Conservation (phyloP, 1,140 invertebrate genomes). For the Penaeus indicus region DNA sequence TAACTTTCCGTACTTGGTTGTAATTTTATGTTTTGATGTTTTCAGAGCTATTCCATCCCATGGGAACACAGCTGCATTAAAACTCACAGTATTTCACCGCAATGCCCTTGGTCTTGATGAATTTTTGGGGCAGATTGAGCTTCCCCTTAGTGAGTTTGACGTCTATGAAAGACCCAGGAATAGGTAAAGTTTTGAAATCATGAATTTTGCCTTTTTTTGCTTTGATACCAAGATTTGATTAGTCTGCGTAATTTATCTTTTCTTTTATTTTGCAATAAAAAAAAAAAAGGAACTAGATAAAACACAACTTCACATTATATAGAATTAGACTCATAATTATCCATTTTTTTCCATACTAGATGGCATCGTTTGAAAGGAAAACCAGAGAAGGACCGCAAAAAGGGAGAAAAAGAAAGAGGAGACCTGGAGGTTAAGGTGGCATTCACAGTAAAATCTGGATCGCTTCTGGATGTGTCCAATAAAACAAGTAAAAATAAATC, state of each 20-base stretch:
- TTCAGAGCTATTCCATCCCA: constrained; percentile 83
- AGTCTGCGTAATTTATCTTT: background rate
- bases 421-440: constrained; percentile 89
- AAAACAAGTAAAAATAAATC: constrained; percentile 57
- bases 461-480: constrained; percentile 72
- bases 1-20: background rate
- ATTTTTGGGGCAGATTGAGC: constrained; percentile 86
- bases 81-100: constrained; percentile 87
- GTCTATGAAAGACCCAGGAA: constrained; percentile 90
- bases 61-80: constrained; percentile 88
- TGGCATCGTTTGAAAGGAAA: constrained; percentile 78
- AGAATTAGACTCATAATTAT: too few relatives aligned
- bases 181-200: constrained; percentile 73
- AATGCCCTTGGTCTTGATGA: constrained; percentile 92
- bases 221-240: background rate
- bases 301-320: too few relatives aligned
- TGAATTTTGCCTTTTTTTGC: background rate
- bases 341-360: constrained; percentile 67
- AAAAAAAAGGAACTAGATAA: background rate
- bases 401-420: constrained; percentile 84
- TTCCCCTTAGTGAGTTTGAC: constrained; percentile 89
- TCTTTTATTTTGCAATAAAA: background rate
- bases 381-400: constrained; percentile 81
- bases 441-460: constrained; percentile 82
- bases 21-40: constrained; percentile 55